Evolutionary conservation across 2,113 vertebrate genomes (phyloP).

Genomic region (Tautogolabrus adspersus): DNA sequence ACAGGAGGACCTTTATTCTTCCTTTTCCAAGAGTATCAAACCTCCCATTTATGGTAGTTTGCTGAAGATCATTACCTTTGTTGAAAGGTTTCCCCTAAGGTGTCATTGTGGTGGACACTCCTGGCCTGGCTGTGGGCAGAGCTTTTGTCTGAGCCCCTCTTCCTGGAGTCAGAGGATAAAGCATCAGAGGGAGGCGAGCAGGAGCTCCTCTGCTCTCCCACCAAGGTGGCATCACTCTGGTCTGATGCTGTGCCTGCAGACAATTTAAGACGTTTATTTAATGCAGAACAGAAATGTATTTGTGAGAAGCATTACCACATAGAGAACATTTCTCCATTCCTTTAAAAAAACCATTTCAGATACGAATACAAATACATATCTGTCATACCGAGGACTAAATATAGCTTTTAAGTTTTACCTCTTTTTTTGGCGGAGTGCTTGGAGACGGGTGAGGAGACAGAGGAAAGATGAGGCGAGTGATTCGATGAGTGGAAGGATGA

Average conservation of each 20-base stretch:
- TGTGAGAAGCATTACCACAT: neutral
- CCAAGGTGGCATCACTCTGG: constrained; percentile 81
- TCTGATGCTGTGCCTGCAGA: constrained; percentile 66
- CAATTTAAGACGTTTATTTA: neutral
- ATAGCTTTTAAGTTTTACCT: constrained; percentile 51
- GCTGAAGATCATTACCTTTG: constrained; percentile 83
- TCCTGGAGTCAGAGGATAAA: constrained; percentile 81
- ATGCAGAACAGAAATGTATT: neutral
- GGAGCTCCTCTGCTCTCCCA: constrained; percentile 83
- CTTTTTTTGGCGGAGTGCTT: constrained; percentile 86
- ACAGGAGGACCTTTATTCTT: too few species aligned
- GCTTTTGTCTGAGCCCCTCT: constrained; percentile 73
- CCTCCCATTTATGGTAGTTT: neutral
- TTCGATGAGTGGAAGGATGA: constrained; percentile 73
- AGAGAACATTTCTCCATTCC: neutral
- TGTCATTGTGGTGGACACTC: constrained; percentile 82
- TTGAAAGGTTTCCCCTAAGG: constrained; percentile 82
- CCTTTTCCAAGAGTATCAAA: too few species aligned
- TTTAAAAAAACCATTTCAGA: neutral
- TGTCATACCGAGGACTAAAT: neutral
- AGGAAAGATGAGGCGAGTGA: constrained; percentile 79
- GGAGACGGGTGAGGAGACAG: constrained; percentile 86
- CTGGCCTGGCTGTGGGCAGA: constrained; percentile 78
- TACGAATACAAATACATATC: neutral
- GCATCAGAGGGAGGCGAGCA: constrained; percentile 80